Percentiles rank a stretch among this genome's conserved stretches.
phyloP scores from a whole-genome alignment of 2,888 invertebrate genomes.

The Drosophila meridiana region DNA sequence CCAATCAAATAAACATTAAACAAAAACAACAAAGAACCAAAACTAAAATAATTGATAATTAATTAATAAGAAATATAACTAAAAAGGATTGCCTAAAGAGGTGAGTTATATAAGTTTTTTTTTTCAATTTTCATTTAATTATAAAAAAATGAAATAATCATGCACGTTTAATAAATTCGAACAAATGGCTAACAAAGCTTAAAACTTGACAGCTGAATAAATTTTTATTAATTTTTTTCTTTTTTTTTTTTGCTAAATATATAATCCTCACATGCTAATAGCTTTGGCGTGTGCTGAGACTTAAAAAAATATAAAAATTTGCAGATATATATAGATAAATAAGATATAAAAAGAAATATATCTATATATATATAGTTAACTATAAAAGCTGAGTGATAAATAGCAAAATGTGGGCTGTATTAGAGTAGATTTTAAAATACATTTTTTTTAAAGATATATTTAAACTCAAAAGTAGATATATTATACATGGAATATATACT shows the following conservation, averaged over 20 bases:
- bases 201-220: conserved; percentile 6
- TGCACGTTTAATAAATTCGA: not conserved
- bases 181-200: conserved; percentile 1
- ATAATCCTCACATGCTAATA: conserved; percentile 6
- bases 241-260: conserved; percentile 16
- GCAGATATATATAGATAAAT: not conserved
- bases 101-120: conserved; percentile 35
- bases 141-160: conserved; percentile 4
- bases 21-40: not conserved
- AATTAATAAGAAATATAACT: not conserved
- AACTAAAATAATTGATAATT: not conserved
- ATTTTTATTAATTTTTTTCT: not conserved
- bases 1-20: not conserved
- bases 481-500: not conserved
- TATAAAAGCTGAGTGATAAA: not conserved
- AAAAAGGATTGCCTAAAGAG: conserved; percentile 14
- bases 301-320: conserved; percentile 5
- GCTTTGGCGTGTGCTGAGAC: conserved; percentile 20
- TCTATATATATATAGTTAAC: not conserved
- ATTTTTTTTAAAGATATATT: not conserved
- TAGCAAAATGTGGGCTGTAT: not conserved
- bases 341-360: not conserved
- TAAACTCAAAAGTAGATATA: not conserved
- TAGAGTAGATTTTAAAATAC: not conserved
- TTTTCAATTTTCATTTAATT: not conserved